Conservation (phyloP, 2,797 vertebrate genomes). For the Melanotaenia maccullochi region DNA sequence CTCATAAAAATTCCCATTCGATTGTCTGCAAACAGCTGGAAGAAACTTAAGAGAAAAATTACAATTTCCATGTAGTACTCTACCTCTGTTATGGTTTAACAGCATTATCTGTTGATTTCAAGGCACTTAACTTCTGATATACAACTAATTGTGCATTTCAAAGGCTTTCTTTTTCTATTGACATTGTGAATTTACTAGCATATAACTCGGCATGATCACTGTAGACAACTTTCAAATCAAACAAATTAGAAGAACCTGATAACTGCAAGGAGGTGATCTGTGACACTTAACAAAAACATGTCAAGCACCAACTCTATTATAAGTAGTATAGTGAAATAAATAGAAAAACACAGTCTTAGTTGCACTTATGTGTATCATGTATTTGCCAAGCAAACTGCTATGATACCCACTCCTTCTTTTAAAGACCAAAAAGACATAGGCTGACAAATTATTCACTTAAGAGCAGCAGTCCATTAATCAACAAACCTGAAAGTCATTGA, state of each 20-base stretch:
- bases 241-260: not conserved
- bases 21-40: not conserved
- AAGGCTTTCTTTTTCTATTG: not conserved
- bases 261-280: not conserved
- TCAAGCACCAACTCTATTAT: not conserved
- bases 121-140: not conserved
- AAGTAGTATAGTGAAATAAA: not conserved
- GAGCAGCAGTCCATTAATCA: conserved; percentile 28
- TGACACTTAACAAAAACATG: not conserved
- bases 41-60: not conserved
- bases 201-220: not conserved
- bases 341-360: not conserved
- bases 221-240: not conserved
- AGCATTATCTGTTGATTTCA: not conserved
- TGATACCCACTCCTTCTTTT: not conserved
- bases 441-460: not conserved
- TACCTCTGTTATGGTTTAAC: not conserved
- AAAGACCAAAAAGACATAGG: conserved; percentile 14
- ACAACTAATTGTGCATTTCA: not conserved
- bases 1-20: not conserved
- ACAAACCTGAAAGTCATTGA: conserved; percentile 20
- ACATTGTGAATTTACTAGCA: not conserved
- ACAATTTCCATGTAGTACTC: not conserved
- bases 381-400: not conserved
- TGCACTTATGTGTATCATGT: not conserved